A percentile compares a stretch with the other conserved stretches of the same genome.
Evolutionary conservation across 2,797 vertebrate species (phyloP).

Genomic region (Esox lucius): DNA sequence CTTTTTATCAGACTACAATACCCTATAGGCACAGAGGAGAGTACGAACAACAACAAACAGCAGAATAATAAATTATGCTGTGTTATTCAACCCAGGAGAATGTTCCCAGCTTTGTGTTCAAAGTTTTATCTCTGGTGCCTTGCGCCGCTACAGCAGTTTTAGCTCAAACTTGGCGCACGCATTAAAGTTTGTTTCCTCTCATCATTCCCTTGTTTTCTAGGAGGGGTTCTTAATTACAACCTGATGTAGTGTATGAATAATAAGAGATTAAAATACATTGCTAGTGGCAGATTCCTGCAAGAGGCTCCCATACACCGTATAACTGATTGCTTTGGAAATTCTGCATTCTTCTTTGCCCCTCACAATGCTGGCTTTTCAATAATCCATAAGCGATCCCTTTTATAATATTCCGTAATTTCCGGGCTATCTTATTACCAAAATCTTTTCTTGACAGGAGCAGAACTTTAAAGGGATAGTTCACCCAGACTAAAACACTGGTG

Average conservation of each 20-base stretch:
- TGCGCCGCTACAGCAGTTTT: slow-evolving; percentile 26
- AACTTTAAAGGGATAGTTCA: slow-evolving; percentile 43
- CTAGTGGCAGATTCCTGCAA: slow-evolving; percentile 38
- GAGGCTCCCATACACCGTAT: slow-evolving; percentile 16
- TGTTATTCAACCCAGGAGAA: slow-evolving; percentile 45
- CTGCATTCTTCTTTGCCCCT: slow-evolving; percentile 27
- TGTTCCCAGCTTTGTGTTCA: slow-evolving; percentile 32
- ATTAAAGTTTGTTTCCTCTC: background rate
- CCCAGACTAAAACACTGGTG: no score
- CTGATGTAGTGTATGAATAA: slow-evolving; percentile 42
- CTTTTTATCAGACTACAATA: slow-evolving; percentile 35
- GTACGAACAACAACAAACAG: slow-evolving; percentile 19
- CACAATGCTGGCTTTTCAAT: slow-evolving; percentile 59
- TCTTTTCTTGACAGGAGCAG: slow-evolving; percentile 61
- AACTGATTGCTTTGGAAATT: slow-evolving; percentile 16
- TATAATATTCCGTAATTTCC: slow-evolving; percentile 69
- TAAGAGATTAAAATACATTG: slow-evolving; percentile 41
- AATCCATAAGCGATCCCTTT: slow-evolving; percentile 56
- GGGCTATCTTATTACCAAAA: slow-evolving; percentile 63
- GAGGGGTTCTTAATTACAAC: slow-evolving; percentile 48
- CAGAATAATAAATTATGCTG: slow-evolving; percentile 30
- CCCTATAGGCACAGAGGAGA: slow-evolving; percentile 18
- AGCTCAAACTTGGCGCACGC: background rate
- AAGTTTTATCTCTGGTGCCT: slow-evolving; percentile 24
- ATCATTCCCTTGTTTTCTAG: slow-evolving; percentile 14